Evolutionary conservation across 2,888 invertebrate genomes (phyloP).

Genomic region (Neoscelio sp.): DNA sequence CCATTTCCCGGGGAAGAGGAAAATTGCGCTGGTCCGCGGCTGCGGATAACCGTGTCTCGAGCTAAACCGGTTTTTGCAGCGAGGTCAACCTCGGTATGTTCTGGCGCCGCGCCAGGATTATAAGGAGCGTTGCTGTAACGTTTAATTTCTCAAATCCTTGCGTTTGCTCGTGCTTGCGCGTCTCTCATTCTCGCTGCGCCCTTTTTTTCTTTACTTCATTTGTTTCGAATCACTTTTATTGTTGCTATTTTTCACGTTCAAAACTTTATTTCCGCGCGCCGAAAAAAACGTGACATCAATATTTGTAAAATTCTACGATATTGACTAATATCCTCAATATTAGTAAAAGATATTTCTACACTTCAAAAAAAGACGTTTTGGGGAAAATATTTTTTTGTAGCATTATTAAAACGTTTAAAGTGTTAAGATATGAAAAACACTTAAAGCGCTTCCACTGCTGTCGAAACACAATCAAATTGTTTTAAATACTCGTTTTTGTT

Average conservation of each 20-base stretch:
- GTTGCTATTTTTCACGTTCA: slow-evolving; percentile 58
- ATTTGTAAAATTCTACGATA: too few species aligned
- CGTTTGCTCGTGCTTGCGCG: slow-evolving; percentile 52
- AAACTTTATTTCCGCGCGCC: slow-evolving; percentile 22
- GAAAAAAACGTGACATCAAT: slow-evolving; percentile 31
- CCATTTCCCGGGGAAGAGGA: slow-evolving; percentile 30
- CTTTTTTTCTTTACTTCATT: slow-evolving; percentile 48
- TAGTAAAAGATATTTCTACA: too few species aligned
- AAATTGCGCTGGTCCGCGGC: slow-evolving; percentile 52
- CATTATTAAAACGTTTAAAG: too few species aligned
- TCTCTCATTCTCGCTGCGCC: slow-evolving; percentile 22
- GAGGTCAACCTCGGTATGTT: slow-evolving; percentile 72
- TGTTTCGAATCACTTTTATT: slow-evolving; percentile 62
- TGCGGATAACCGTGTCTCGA: slow-evolving; percentile 64
- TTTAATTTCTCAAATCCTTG: slow-evolving; percentile 78
- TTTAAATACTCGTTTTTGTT: too few species aligned
- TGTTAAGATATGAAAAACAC: too few species aligned
- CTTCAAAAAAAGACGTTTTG: too few species aligned
- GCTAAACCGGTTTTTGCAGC: slow-evolving; percentile 64
- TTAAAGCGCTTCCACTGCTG: too few species aligned
- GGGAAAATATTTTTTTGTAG: too few species aligned
- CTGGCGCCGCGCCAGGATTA: slow-evolving; percentile 78
- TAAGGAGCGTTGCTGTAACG: slow-evolving; percentile 75
- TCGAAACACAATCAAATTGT: too few species aligned
- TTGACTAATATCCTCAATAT: too few species aligned